phyloP scores from a whole-genome alignment of 2,113 vertebrate genomes.

The Toxotes jaculatrix region DNA sequence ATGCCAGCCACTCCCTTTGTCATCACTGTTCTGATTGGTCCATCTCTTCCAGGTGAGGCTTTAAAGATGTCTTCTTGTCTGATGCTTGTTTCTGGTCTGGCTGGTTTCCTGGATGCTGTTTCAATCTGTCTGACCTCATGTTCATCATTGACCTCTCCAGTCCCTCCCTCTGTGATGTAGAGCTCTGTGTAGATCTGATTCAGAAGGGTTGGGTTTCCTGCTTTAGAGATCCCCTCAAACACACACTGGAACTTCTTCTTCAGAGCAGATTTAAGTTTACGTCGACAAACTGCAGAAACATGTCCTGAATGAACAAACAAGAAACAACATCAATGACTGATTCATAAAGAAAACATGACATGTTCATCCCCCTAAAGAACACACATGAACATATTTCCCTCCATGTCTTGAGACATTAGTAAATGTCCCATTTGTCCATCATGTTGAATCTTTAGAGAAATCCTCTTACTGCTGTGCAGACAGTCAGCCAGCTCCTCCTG shows the following conservation, averaged over 20 bases:
- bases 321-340: too few species aligned
- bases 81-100: conserved; percentile 8
- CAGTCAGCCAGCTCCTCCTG: too few species aligned
- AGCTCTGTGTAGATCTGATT: conserved; percentile 52
- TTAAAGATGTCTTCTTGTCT: conserved; percentile 1
- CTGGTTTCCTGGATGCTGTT: conserved; percentile 11
- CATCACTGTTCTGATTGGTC: not conserved
- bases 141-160: conserved; percentile 15
- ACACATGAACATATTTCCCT: too few species aligned
- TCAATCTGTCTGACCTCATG: conserved; percentile 51
- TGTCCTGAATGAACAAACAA: too few species aligned
- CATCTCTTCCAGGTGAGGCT: not conserved
- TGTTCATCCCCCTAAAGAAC: too few species aligned
- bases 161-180: conserved; percentile 46
- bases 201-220: conserved; percentile 13
- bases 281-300: too few species aligned
- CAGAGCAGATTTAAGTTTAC: not conserved
- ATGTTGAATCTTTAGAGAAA: too few species aligned
- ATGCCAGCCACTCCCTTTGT: conserved; percentile 7
- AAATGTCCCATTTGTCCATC: too few species aligned
- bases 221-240: not conserved
- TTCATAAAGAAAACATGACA: too few species aligned
- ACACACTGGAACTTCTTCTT: conserved; percentile 26
- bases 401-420: too few species aligned
- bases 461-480: too few species aligned